phyloP scores from a whole-genome alignment of 2,888 invertebrate genomes.

The Bursaphelenchus okinawaensis region DNA sequence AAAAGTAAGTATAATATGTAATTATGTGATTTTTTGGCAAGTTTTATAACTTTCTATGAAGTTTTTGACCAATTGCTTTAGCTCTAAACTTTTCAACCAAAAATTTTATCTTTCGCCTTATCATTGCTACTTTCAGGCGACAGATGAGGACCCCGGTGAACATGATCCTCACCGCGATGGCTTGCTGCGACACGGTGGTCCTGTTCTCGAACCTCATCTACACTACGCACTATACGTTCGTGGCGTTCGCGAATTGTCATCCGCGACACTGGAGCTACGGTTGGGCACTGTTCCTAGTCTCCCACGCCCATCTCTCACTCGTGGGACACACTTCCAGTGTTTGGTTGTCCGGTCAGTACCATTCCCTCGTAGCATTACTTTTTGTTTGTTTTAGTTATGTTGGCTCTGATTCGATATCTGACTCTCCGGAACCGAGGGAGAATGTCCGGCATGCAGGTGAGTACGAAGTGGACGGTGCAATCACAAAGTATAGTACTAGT shows the following conservation, averaged over 20 bases:
- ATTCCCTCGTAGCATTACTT: neutral
- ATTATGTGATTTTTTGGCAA: neutral
- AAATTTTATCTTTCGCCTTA: neutral
- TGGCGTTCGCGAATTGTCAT: constrained; percentile 42
- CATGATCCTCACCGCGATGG: constrained; percentile 56
- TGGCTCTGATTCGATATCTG: constrained; percentile 52
- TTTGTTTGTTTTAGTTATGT: constrained; percentile 40
- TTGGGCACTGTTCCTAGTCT: constrained; percentile 54
- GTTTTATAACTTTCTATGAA: constrained; percentile 1
- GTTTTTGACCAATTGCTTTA: neutral
- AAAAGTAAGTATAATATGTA: neutral
- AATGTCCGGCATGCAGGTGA: constrained; percentile 42
- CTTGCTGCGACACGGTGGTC: constrained; percentile 55
- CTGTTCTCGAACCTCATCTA: constrained; percentile 55
- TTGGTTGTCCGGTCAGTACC: constrained; percentile 48
- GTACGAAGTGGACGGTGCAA: too few relatives aligned
- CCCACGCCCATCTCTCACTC: constrained; percentile 53
- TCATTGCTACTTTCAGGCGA: too few relatives aligned
- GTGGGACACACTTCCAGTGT: constrained; percentile 53
- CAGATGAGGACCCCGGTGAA: constrained; percentile 57
- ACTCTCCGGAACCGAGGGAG: constrained; percentile 51
- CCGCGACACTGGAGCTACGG: constrained; percentile 45
- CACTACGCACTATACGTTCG: constrained; percentile 55
- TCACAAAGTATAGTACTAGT: too few relatives aligned
- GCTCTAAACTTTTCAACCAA: neutral